Evolutionary conservation across 2,888 invertebrate species (phyloP), one percentile per base, ranked within the genome.

Genomic region (Polylopha cassiicola): DNA sequence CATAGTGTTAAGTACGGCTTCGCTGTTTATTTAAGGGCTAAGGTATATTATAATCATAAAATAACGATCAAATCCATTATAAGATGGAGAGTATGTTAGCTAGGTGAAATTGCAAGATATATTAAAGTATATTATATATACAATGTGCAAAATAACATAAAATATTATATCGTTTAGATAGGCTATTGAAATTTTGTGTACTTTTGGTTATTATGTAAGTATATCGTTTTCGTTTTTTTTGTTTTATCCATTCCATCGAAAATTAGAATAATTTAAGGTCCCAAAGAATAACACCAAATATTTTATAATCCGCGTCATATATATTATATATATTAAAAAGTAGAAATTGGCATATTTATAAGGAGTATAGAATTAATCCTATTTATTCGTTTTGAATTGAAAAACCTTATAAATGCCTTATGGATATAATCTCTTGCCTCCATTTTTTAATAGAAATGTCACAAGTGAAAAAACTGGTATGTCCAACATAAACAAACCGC

Each of bases 51-150:
- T 42, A 39, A 53, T 54, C 53, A 56, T 44, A 44, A 53, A 50
- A 45, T 47, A 50, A 49, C 48, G 53, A 51, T 43, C 33, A 51
- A 46, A 47, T 47, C 58, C 65, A 64, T 67, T 66, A 64, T 66
- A 68, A 65, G 58, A 68, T 65, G 69, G 63, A 55, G 41, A 53
- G 58, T 56, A 49, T 50, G 53, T 67, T 78, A 77, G 77, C 68
- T 78, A 77, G 78, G 72, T 60, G 55, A 72, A 75, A 75, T 71
- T 73, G 65, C 70, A 67, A 76, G 65, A 73, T 71, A 68, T 70
- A 68, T 66, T 58, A 59, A 72, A 73, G 61, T 71, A 63, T 67
- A 67, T 66, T 65, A 65, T 70, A 71, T 73, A 75, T 69, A 73
- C 65, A 68, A 66, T 64, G 60, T 61, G 65, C 60, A 61, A 61